A percentile compares a stretch with the other conserved stretches of the same genome.
Evolutionary conservation across 2,797 vertebrate genomes (phyloP).

Genomic region (Eospalax fontanierii): DNA sequence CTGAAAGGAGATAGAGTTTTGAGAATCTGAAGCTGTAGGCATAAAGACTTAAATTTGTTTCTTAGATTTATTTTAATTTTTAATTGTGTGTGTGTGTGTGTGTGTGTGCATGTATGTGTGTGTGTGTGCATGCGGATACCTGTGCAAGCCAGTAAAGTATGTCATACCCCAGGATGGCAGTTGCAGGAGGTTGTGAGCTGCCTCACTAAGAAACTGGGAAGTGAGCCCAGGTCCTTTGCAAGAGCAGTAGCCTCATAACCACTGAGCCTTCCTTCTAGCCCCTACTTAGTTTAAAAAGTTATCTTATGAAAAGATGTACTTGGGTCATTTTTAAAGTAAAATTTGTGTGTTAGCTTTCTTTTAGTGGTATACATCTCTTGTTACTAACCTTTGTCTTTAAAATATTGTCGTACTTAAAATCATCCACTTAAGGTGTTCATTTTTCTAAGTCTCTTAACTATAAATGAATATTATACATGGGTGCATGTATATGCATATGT

Average conservation of each 20-base stretch:
- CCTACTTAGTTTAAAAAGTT: neutral
- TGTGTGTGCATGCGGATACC: no score
- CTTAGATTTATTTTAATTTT: neutral
- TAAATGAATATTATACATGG: neutral
- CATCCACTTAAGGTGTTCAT: neutral
- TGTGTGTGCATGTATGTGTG: no score
- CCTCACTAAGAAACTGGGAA: no score
- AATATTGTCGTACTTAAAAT: neutral
- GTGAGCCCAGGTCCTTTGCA: no score
- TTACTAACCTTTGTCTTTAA: slow-evolving; percentile 2
- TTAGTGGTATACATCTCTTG: neutral
- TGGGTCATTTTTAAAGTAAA: neutral
- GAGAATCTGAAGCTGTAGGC: neutral
- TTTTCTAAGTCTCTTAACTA: neutral
- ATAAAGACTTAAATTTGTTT: neutral
- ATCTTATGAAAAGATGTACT: neutral
- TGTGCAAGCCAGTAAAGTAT: no score
- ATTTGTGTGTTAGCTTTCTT: neutral
- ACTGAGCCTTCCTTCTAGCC: no score
- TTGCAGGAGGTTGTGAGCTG: no score
- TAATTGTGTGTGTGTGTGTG: no score
- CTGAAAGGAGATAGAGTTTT: neutral
- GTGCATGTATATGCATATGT: neutral
- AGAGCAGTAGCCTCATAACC: no score
- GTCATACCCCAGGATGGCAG: no score